Evolutionary conservation across 2,797 vertebrate genomes (phyloP).

Genomic region (Heliangelus exortis): DNA sequence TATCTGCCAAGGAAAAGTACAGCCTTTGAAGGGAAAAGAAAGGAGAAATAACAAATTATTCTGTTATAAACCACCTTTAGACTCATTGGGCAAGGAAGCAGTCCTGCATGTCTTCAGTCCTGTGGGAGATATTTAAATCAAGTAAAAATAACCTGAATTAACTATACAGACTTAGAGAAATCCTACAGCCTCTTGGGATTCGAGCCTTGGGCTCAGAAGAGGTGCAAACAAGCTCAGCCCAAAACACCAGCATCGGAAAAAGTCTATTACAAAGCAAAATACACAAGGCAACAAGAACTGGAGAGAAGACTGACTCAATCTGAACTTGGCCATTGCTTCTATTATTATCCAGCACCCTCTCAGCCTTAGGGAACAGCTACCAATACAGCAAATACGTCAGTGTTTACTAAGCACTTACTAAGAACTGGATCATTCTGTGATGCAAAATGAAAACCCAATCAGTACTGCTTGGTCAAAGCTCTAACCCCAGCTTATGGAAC

Average conservation of each 20-base stretch:
- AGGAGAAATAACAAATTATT: not conserved
- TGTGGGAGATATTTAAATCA: not conserved
- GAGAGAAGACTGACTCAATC: not conserved
- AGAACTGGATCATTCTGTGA: not conserved
- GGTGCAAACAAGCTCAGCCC: not conserved
- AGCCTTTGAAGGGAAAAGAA: not conserved
- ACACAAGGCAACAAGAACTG: not conserved
- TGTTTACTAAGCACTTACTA: not conserved
- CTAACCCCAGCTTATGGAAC: not conserved
- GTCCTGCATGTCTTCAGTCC: not conserved
- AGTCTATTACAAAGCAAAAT: not conserved
- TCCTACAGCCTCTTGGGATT: not conserved
- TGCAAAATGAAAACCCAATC: not conserved
- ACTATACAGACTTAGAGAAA: slow-evolving; percentile 23
- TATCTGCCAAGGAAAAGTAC: not conserved
- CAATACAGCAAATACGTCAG: not conserved
- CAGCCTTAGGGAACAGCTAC: not conserved
- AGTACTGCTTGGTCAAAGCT: not conserved
- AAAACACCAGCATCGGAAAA: not conserved
- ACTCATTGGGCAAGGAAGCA: slow-evolving; percentile 7
- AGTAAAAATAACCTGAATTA: slow-evolving; percentile 49
- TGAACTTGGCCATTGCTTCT: not conserved
- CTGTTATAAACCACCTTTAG: not conserved
- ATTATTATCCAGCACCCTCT: not conserved
- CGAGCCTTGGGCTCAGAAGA: not conserved